These are phyloP conservation scores for Huso huso DNA, from an alignment of 2,797 vertebrate genomes.

Conservation along the genomic window DNA sequence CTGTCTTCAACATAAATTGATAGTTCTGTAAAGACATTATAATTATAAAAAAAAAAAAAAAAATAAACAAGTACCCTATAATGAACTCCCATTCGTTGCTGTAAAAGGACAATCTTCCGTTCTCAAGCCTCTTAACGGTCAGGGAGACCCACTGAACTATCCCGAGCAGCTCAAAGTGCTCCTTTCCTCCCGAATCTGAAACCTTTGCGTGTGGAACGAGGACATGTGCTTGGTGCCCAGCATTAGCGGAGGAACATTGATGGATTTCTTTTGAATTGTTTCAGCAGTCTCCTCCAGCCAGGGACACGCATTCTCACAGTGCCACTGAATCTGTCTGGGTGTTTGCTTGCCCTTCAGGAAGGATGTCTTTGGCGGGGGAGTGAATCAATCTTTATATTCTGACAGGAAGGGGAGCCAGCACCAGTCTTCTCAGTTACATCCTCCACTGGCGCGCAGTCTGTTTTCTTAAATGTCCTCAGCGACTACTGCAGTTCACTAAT, in stretches of 20 bases:
- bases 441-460: background rate
- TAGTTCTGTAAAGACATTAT: too few species aligned
- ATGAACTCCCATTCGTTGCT: too few species aligned
- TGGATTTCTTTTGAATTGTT: slow-evolving; percentile 61
- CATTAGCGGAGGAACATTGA: slow-evolving; percentile 36
- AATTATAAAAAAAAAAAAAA: too few species aligned
- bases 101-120: too few species aligned
- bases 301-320: background rate
- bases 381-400: background rate
- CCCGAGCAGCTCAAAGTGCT: background rate
- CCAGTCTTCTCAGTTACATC: background rate
- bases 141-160: too few species aligned
- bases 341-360: slow-evolving; percentile 6
- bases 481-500: background rate
- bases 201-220: background rate
- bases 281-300: slow-evolving; percentile 31
- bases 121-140: too few species aligned
- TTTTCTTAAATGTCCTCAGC: background rate
- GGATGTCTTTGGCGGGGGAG: slow-evolving; percentile 7
- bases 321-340: slow-evolving; percentile 15
- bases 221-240: background rate
- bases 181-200: background rate
- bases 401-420: background rate
- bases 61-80: too few species aligned
- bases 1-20: too few species aligned